Evolutionary conservation across 2,113 vertebrate species (phyloP).

Genomic region (Gila orcuttii): DNA sequence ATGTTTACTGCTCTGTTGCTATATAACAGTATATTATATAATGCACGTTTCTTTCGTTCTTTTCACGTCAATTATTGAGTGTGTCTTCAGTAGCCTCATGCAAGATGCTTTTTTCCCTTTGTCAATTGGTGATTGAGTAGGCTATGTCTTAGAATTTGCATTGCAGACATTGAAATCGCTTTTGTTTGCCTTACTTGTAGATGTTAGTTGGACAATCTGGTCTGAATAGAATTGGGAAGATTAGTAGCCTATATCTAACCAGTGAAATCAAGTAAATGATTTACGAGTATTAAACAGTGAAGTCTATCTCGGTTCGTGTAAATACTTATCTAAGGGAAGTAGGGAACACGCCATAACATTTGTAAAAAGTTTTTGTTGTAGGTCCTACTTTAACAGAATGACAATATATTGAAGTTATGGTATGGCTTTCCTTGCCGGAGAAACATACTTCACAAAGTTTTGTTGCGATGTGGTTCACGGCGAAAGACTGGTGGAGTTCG

Average conservation of each 20-base stretch:
- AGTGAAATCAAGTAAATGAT: neutral
- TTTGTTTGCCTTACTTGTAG: neutral
- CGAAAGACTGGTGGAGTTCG: slow-evolving; percentile 57
- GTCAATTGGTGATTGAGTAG: neutral
- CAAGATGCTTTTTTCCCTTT: neutral
- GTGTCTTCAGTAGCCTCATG: neutral
- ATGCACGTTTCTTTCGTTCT: neutral
- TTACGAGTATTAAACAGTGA: neutral
- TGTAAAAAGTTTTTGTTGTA: neutral
- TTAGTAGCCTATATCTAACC: no score
- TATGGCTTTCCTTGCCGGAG: neutral
- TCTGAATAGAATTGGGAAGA: neutral
- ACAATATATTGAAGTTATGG: neutral
- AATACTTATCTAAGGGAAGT: neutral
- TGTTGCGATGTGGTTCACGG: neutral
- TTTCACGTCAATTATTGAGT: neutral
- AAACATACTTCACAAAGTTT: neutral
- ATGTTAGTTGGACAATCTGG: neutral
- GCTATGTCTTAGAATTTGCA: neutral
- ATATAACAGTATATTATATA: neutral
- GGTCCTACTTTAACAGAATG: neutral
- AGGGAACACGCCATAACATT: no score
- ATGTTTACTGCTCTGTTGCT: neutral
- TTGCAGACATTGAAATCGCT: neutral
- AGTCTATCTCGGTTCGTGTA: neutral